Conservation (phyloP, 1,140 invertebrate genomes). For the Aphaenogaster ashmeadi region DNA sequence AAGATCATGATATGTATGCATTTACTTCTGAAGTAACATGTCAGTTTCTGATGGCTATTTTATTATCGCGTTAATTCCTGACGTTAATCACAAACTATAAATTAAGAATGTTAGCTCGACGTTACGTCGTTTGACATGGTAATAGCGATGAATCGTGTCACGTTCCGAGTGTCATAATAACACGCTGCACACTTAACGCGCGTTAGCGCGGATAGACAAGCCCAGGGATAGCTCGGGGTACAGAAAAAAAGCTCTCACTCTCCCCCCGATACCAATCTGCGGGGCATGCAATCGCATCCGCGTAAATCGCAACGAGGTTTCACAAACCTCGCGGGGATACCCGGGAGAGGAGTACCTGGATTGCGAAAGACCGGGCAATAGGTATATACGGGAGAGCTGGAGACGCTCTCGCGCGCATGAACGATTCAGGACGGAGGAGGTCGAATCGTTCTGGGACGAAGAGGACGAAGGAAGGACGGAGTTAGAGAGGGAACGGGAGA, state of each 20-base stretch:
- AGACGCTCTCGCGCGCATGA: constrained; percentile 64
- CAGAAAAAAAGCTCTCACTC: constrained; percentile 2
- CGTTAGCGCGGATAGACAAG: not conserved
- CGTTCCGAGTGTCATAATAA: constrained; percentile 28
- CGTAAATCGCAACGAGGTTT: constrained; percentile 35
- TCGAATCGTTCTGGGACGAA: constrained; percentile 63
- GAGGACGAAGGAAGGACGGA: constrained; percentile 63
- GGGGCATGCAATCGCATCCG: constrained; percentile 31
- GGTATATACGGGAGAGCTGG: constrained; percentile 67
- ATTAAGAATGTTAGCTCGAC: constrained; percentile 27
- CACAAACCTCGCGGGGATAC: constrained; percentile 38
- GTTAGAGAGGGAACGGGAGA: constrained; percentile 53
- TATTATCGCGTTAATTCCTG: not conserved
- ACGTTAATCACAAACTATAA: not conserved
- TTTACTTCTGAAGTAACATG: not conserved
- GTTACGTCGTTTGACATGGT: not conserved
- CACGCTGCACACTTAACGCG: not conserved
- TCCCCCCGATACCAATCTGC: constrained; percentile 8
- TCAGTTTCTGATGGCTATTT: not conserved
- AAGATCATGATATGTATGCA: not conserved
- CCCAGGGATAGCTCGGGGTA: not conserved
- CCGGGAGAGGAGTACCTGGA: constrained; percentile 44
- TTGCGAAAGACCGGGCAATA: constrained; percentile 69
- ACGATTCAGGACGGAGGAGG: constrained; percentile 69
- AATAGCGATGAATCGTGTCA: constrained; percentile 24